Percentiles rank a stretch among this genome's conserved stretches.
Conservation (phyloP, 2,888 invertebrate species). For the Bhutanitis thaidina region DNA sequence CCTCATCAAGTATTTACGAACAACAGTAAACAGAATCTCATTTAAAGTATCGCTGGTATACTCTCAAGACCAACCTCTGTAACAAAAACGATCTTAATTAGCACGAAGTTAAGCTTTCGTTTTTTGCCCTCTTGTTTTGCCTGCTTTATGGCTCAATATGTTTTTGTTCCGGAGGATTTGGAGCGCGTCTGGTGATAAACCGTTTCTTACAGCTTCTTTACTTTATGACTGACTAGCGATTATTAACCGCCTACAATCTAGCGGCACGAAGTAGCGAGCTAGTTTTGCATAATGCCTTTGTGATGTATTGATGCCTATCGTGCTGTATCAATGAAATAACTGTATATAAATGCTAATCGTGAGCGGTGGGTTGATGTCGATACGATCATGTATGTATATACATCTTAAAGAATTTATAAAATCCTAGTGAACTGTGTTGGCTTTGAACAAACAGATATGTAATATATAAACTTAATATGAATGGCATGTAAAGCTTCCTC, state of each 20-base stretch:
- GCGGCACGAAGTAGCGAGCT: not conserved
- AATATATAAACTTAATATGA: no score
- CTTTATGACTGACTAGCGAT: not conserved
- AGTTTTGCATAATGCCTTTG: not conserved
- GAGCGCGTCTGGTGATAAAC: conserved; percentile 15
- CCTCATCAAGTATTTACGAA: no score
- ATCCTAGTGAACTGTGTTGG: no score
- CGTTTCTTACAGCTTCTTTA: conserved; percentile 7
- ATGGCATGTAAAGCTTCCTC: no score
- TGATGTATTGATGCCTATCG: conserved; percentile 4
- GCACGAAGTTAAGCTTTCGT: conserved; percentile 8
- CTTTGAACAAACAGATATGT: no score
- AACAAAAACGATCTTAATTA: conserved; percentile 25
- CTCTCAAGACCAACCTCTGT: no score
- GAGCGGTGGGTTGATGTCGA: conserved; percentile 10
- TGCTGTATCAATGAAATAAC: not conserved
- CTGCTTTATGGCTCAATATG: not conserved
- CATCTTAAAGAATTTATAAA: no score
- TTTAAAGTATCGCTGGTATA: no score
- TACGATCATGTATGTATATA: not conserved
- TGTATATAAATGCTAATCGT: conserved; percentile 12
- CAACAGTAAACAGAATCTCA: no score
- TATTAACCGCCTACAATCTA: not conserved
- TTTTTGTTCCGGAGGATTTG: not conserved
- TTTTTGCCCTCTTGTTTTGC: conserved; percentile 3